These are phyloP conservation scores for Saccostrea glomerata DNA, from an alignment of 1,140 invertebrate species.

Conservation along the genomic window DNA sequence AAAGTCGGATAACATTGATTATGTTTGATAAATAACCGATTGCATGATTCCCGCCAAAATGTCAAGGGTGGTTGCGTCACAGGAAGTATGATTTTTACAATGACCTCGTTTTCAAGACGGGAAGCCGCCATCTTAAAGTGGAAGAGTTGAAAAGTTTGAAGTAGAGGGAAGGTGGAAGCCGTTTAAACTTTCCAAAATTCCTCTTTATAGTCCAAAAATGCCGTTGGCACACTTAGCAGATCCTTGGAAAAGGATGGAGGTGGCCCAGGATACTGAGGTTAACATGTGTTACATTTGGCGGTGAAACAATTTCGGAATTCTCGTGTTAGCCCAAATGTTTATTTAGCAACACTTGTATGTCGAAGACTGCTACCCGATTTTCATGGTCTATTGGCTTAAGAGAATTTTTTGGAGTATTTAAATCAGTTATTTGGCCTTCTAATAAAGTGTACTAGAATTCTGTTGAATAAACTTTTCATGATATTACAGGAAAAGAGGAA, in stretches of 20 bases:
- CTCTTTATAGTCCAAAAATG: constrained; percentile 74
- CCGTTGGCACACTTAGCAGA: constrained; percentile 76
- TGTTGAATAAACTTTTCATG: background rate
- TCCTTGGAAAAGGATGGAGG: constrained; percentile 77
- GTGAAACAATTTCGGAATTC: constrained; percentile 17
- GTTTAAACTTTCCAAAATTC: constrained; percentile 68
- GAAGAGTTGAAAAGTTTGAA: constrained; percentile 52
- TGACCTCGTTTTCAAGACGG: constrained; percentile 60
- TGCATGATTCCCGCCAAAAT: constrained; percentile 36
- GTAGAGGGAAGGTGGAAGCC: background rate
- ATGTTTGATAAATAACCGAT: background rate
- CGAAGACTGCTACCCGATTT: background rate
- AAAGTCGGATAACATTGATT: too few species aligned
- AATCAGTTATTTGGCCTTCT: background rate
- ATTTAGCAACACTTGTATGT: constrained; percentile 31
- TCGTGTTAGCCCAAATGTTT: background rate
- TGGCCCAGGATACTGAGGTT: constrained; percentile 74
- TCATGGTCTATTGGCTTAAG: background rate
- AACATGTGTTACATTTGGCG: constrained; percentile 37
- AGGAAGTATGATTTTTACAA: constrained; percentile 55
- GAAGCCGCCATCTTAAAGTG: constrained; percentile 68
- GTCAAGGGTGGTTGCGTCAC: constrained; percentile 52
- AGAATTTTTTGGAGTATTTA: background rate
- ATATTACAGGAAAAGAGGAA: background rate
- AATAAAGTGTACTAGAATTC: background rate